Evolutionary conservation across 2,888 invertebrate species (phyloP).

Genomic region (Diploptera punctata): DNA sequence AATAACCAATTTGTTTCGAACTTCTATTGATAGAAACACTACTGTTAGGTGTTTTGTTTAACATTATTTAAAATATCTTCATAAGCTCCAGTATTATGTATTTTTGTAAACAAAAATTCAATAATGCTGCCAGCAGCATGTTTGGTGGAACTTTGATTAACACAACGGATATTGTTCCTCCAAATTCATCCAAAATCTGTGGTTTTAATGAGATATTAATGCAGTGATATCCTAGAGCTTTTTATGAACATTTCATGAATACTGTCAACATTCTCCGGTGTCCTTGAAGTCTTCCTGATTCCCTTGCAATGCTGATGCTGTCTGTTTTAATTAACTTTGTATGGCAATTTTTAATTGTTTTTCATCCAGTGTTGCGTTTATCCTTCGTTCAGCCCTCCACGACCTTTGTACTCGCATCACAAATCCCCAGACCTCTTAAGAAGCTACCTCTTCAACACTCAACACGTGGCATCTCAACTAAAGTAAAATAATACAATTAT

Average conservation of each 20-base stretch:
- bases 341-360: neutral
- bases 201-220: neutral
- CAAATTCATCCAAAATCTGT: neutral
- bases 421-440: neutral
- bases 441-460: neutral
- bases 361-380: neutral
- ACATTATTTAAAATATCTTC: neutral
- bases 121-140: neutral
- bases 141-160: neutral
- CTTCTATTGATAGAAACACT: neutral
- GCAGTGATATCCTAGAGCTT: neutral
- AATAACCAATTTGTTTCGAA: neutral
- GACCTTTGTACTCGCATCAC: too few species aligned
- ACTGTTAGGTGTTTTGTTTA: too few species aligned
- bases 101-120: conserved; percentile 1
- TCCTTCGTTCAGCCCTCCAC: neutral
- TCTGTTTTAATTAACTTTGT: neutral
- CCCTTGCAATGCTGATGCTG: neutral
- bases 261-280: neutral
- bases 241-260: neutral
- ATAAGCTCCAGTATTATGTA: neutral
- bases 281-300: neutral
- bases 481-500: too few species aligned
- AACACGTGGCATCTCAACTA: neutral
- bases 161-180: too few species aligned